Percentiles rank a stretch among this genome's conserved stretches.
These are phyloP conservation scores for Trematomus loennbergii DNA, from an alignment of 2,113 vertebrate genomes.

Conservation along the genomic window DNA sequence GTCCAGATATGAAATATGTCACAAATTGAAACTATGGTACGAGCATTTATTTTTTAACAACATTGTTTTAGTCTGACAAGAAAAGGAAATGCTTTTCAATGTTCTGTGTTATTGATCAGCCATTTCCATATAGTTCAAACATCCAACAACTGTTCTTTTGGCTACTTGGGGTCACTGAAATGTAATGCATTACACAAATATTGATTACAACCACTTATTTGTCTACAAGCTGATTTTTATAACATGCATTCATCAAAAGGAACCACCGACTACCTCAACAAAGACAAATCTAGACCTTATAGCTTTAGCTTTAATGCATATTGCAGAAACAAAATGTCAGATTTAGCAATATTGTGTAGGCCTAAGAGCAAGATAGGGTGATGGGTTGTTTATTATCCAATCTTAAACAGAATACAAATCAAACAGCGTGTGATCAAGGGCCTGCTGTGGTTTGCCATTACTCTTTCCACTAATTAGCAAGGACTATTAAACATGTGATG, in stretches of 20 bases:
- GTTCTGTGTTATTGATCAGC: no score
- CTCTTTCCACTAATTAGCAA: slow-evolving; percentile 69
- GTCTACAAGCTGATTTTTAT: neutral
- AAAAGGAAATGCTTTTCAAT: no score
- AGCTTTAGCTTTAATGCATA: neutral
- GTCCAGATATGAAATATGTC: neutral
- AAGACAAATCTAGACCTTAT: neutral
- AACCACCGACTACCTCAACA: neutral
- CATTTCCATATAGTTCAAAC: no score
- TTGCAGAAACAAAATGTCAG: no score
- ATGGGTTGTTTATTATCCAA: slow-evolving; percentile 16
- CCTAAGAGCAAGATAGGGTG: neutral
- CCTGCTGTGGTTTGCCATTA: slow-evolving; percentile 47
- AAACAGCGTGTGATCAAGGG: slow-evolving; percentile 59
- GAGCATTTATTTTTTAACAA: no score
- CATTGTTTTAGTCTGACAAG: no score
- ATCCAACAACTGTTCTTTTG: no score
- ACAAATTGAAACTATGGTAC: no score
- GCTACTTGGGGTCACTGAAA: no score
- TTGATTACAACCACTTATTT: neutral
- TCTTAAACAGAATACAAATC: slow-evolving; percentile 52
- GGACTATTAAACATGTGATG: slow-evolving; percentile 71
- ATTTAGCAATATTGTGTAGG: no score
- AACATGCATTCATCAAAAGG: neutral
- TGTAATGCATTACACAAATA: no score